Percentiles rank a stretch among this genome's conserved stretches.
Conservation (phyloP, 1,140 invertebrate species). For the Calosoma granatense region DNA sequence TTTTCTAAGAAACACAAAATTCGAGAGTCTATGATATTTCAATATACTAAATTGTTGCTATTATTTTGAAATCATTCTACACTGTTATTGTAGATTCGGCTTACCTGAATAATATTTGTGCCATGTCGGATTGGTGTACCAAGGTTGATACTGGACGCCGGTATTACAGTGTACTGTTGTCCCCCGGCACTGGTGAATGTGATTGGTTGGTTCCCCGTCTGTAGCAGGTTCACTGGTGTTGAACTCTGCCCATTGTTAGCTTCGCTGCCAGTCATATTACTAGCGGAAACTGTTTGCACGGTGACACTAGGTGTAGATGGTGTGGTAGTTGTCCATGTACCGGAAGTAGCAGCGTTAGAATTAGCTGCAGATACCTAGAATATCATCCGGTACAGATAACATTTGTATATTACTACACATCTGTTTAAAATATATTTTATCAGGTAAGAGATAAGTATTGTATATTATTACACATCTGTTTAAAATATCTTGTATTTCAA, state of each 20-base stretch:
- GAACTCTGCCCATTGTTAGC: neutral
- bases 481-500: too few relatives aligned
- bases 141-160: constrained; percentile 42
- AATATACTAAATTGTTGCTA: too few relatives aligned
- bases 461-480: too few relatives aligned
- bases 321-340: constrained; percentile 27
- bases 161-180: constrained; percentile 63
- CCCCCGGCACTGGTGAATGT: constrained; percentile 55
- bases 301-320: constrained; percentile 27
- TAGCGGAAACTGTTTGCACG: constrained; percentile 28
- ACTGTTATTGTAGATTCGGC: too few relatives aligned
- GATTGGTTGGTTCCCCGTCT: constrained; percentile 41
- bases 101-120: constrained; percentile 33
- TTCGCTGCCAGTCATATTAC: neutral
- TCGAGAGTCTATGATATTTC: too few relatives aligned
- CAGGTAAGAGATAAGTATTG: too few relatives aligned
- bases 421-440: too few relatives aligned
- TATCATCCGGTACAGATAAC: too few relatives aligned
- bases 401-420: too few relatives aligned
- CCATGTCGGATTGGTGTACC: constrained; percentile 21
- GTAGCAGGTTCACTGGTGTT: constrained; percentile 27
- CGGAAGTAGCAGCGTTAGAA: constrained; percentile 26
- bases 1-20: too few relatives aligned
- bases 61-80: too few relatives aligned
- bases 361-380: constrained; percentile 16